Evolutionary conservation across 2,113 vertebrate genomes (phyloP).

Genomic region (Oryzias melastigma): DNA sequence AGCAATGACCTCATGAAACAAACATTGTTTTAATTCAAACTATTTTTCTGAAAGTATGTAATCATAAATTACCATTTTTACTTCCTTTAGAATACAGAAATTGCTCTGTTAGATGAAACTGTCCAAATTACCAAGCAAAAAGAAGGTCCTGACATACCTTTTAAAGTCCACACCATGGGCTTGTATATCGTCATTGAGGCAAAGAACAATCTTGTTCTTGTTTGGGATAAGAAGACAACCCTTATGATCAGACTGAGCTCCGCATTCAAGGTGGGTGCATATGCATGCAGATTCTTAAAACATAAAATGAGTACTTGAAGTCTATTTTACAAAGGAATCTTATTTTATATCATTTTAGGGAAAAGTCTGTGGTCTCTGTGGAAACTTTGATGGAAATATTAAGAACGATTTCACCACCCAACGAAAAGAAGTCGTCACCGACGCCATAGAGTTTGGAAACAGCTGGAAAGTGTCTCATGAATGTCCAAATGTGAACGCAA

Average conservation of each 20-base stretch:
- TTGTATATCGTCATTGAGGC: slow-evolving; percentile 87
- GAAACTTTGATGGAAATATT: slow-evolving; percentile 87
- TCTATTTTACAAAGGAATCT: not conserved
- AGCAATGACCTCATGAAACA: no score
- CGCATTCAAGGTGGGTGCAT: slow-evolving; percentile 79
- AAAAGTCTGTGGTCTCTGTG: slow-evolving; percentile 87
- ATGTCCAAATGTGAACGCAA: slow-evolving; percentile 72
- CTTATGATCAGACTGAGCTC: slow-evolving; percentile 84
- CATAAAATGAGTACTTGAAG: not conserved
- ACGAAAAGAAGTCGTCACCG: slow-evolving; percentile 78
- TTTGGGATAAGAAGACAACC: slow-evolving; percentile 90
- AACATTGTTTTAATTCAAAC: no score
- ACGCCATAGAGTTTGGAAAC: slow-evolving; percentile 82
- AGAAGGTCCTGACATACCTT: slow-evolving; percentile 72
- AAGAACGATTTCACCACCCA: slow-evolving; percentile 87
- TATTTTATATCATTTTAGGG: slow-evolving; percentile 69
- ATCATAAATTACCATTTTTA: not conserved
- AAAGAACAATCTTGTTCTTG: slow-evolving; percentile 77
- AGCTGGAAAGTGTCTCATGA: slow-evolving; percentile 83
- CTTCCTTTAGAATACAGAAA: slow-evolving; percentile 79
- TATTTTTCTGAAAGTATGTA: not conserved
- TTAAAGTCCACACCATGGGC: slow-evolving; percentile 82
- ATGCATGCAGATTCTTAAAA: not conserved
- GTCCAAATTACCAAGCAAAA: slow-evolving; percentile 75
- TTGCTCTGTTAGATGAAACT: slow-evolving; percentile 80